Conservation (phyloP, 2,888 invertebrate genomes). For the Opisthograptis luteolata region DNA sequence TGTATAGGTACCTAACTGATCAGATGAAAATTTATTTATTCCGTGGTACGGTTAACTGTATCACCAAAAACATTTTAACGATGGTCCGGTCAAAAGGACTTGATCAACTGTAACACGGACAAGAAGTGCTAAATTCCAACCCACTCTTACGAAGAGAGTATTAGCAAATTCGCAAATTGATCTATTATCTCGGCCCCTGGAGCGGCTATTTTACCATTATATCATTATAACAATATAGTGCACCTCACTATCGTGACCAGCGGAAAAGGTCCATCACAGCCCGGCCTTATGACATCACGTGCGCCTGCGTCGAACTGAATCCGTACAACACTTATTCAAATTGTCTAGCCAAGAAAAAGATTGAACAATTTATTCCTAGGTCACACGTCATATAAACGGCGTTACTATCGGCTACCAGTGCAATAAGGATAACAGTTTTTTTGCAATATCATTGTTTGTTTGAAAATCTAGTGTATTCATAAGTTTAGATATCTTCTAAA, state of each 20-base stretch:
- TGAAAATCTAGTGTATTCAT: too few species aligned
- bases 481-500: too few species aligned
- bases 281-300: constrained; percentile 29
- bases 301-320: not conserved
- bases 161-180: constrained; percentile 40
- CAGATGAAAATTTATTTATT: too few species aligned
- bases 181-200: constrained; percentile 44
- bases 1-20: too few species aligned
- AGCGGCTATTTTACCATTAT: constrained; percentile 43
- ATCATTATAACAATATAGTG: constrained; percentile 47
- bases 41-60: too few species aligned
- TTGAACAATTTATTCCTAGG: constrained; percentile 11
- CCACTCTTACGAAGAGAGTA: not conserved
- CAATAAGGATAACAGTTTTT: too few species aligned
- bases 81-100: too few species aligned
- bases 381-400: constrained; percentile 1
- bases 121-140: too few species aligned
- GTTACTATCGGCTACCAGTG: too few species aligned
- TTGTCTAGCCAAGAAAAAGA: constrained; percentile 8
- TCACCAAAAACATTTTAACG: too few species aligned
- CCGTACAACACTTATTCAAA: constrained; percentile 15
- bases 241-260: constrained; percentile 40
- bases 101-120: too few species aligned
- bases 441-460: too few species aligned
- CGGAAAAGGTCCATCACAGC: constrained; percentile 54